These are phyloP conservation scores for Andinoacara biseriatus DNA, from an alignment of 2,113 vertebrate species.

Conservation along the genomic window DNA sequence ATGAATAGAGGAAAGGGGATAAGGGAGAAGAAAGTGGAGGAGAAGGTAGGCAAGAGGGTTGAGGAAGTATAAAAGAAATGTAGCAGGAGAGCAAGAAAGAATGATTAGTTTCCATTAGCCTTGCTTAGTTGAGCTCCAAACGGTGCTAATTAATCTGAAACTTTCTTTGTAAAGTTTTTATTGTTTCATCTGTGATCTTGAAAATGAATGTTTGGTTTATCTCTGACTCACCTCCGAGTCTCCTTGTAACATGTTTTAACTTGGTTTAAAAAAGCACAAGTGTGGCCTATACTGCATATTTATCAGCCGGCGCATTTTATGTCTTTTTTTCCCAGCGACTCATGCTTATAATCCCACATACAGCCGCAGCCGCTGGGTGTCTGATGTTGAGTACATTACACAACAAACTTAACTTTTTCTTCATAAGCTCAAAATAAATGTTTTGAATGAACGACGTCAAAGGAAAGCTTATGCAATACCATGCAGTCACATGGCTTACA, in stretches of 20 bases:
- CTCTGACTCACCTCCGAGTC: conserved; percentile 3
- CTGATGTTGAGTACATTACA: not conserved
- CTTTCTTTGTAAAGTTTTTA: conserved; percentile 59
- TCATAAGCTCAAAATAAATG: not conserved
- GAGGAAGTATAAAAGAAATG: conserved; percentile 16
- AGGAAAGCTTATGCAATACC: not conserved
- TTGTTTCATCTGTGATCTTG: conserved; percentile 32
- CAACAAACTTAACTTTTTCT: not conserved
- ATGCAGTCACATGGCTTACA: not conserved
- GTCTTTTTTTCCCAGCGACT: not conserved
- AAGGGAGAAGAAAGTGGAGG: not conserved
- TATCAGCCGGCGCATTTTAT: not conserved
- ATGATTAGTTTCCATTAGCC: conserved; percentile 65
- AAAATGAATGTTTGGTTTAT: conserved; percentile 12
- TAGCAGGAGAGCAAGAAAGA: conserved; percentile 29
- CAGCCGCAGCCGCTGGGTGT: not conserved
- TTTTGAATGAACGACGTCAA: not conserved
- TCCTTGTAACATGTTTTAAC: not conserved
- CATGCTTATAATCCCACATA: not conserved
- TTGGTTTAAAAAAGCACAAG: not conserved
- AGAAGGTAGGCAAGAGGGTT: not conserved
- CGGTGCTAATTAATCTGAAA: conserved; percentile 74
- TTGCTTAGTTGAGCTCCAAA: conserved; percentile 69
- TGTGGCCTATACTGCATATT: no score
- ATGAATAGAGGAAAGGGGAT: conserved; percentile 5